Evolutionary conservation across 2,797 vertebrate genomes (phyloP).

Genomic region (Brotula barbata): DNA sequence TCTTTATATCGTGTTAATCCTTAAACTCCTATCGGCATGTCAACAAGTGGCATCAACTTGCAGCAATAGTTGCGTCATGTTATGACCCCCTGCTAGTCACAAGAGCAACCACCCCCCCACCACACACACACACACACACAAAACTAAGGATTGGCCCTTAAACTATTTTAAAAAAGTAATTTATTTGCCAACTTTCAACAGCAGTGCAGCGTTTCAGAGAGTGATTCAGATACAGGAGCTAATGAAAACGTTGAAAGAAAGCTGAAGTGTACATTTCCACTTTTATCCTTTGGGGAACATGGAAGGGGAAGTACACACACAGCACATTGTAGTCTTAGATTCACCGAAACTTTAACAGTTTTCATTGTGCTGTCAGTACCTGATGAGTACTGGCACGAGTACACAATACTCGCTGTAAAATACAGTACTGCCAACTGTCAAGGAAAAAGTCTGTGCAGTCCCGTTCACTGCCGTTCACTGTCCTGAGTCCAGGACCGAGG

Average conservation of each 20-base stretch:
- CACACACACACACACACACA: too few relatives aligned
- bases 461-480: too few relatives aligned
- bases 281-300: constrained; percentile 6
- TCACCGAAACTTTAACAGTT: constrained; percentile 1
- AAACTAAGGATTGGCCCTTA: too few relatives aligned
- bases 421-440: background rate
- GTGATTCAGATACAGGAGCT: background rate
- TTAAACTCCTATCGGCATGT: too few relatives aligned
- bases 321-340: constrained; percentile 31
- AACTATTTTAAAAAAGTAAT: too few relatives aligned
- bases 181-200: background rate
- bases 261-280: background rate
- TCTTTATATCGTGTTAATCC: too few relatives aligned
- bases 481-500: too few relatives aligned
- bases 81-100: too few relatives aligned
- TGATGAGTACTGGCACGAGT: background rate
- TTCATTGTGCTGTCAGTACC: background rate
- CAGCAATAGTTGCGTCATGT: too few relatives aligned
- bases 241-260: background rate
- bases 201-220: background rate
- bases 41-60: too few relatives aligned
- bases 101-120: too few relatives aligned
- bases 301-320: constrained; percentile 15
- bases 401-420: background rate
- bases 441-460: too few relatives aligned